Base-by-base conservation (phyloP, 2,888 invertebrate species). In the Crocallis elinguaria region DNA sequence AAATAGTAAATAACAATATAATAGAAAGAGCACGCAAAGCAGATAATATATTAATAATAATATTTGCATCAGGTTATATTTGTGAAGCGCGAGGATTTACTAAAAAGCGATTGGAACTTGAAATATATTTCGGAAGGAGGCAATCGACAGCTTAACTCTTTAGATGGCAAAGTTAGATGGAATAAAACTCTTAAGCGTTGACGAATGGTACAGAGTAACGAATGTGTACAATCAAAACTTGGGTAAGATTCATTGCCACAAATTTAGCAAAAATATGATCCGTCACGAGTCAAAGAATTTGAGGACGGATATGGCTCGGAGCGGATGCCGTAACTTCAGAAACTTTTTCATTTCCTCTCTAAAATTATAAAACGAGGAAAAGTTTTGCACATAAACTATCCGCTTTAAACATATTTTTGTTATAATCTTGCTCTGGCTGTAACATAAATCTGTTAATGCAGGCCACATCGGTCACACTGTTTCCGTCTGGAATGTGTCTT, bases 161-260 rank as follows among this genome's bases (percentile, higher is more conserved):
- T 77, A 75, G 73, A 79, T 73, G 75, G 64, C 73, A 73, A 84
- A 84, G 83, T 85, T 82, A 76, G 77, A 77, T 74, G 75, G 67
- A 79, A 73, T 73, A 71, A 69, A 76, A 76, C 78, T 80, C 79
- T 75, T 78, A 76, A 69, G 43, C 77, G 79, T 74, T 85, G 86
- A 86, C 82, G 82, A 82, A 85, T 84, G 73, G 77, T 71, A 71
- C 71, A 69, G 75, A 73, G 82, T 86, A 83, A 87, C 85, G 82
- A 86, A 88, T 88, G 85, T 84, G 82, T 82, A 84, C 82, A 86
- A 87, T 88, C 86, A 87, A 85, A 88, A 88, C 86, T 88, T 88
- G 73, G 80, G 69, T 79, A 79, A 88, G 86, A 87, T 87, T 87
- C 83, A 88, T 86, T 79, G 83, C 83, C 77, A 71, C 77, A 80